Base-by-base conservation (phyloP, 2,888 invertebrate genomes). In the Erannis defoliaria region DNA sequence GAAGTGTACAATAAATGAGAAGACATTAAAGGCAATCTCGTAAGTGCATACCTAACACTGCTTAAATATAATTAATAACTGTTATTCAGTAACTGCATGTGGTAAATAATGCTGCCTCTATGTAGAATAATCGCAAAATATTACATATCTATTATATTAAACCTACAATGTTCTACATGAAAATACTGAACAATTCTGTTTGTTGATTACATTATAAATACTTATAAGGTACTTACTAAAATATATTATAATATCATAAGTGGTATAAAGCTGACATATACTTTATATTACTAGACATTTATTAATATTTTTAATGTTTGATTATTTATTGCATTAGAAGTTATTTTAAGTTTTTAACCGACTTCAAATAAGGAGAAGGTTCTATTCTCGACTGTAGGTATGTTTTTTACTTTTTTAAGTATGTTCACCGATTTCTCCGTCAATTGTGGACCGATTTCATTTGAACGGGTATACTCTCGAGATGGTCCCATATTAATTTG, bases 51-150 rank as follows among this genome's bases (percentile, higher is more conserved):
- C 43, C 78, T 77, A 70, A 43, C 75, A 81, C 77, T 74, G 80
- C 82, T 78, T 85, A 82, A 77, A 75, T 78, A 80, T 67, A 80
- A 76, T 77, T 73, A 80, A 74, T 66, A 31, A 53, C n/a, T 46
- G 77, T 77, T 73, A 75, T 67, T 76, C 79, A 72, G 72, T 74
- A 77, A 71, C 68, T 67, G 66, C 74, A 82, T 76, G 80, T 81
- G 78, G 87, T 89, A 88, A 89, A 89, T 89, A 90, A 64, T 81
- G 85, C 86, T 86, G 87, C 86, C 86, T 89, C 88, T 90, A 90
- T 90, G 87, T 90, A 91, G 88, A 89, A 31, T 86, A 84, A 84
- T 90, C 88, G 87, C 88, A 90, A 90, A 91, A 90, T 91, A 87
- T 86, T 82, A 89, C 77, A 85, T 78, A 80, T 88, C 84, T 90